Conservation (phyloP, 2,888 invertebrate species). For the Neoaliturus tenellus region DNA sequence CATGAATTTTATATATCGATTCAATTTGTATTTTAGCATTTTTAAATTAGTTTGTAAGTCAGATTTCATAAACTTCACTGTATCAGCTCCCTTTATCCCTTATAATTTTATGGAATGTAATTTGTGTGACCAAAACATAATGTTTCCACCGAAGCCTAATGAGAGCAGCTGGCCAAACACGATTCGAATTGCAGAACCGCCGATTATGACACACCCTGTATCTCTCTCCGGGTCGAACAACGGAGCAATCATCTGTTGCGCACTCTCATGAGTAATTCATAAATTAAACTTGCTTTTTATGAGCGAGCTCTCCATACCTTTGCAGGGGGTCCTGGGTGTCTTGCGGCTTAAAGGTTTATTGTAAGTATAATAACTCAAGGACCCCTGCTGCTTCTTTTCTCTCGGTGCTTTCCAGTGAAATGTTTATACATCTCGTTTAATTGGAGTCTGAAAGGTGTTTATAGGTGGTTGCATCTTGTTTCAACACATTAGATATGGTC, state of each 20-base stretch:
- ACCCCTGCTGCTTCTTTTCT: background rate
- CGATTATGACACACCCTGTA: conserved; percentile 6
- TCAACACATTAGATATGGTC: too few relatives aligned
- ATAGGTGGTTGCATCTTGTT: background rate
- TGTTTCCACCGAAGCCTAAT: background rate
- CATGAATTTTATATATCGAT: too few relatives aligned
- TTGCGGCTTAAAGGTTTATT: background rate
- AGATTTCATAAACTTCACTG: too few relatives aligned
- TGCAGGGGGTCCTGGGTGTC: conserved; percentile 11
- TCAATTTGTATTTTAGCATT: too few relatives aligned
- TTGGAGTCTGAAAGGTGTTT: background rate
- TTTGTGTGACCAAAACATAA: too few relatives aligned
- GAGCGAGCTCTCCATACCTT: background rate
- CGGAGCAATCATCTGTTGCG: conserved; percentile 13
- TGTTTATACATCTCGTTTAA: background rate
- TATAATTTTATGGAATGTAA: too few relatives aligned
- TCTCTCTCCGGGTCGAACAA: background rate
- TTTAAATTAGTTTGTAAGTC: too few relatives aligned
- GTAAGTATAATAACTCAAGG: background rate
- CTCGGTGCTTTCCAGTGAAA: background rate
- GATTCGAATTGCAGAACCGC: background rate
- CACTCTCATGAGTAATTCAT: conserved; percentile 33
- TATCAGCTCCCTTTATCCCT: too few relatives aligned
- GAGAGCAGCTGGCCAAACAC: background rate
- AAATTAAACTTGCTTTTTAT: conserved; percentile 11